Evolutionary conservation across 2,797 vertebrate species (phyloP).

Genomic region (Urophycis tenuis): DNA sequence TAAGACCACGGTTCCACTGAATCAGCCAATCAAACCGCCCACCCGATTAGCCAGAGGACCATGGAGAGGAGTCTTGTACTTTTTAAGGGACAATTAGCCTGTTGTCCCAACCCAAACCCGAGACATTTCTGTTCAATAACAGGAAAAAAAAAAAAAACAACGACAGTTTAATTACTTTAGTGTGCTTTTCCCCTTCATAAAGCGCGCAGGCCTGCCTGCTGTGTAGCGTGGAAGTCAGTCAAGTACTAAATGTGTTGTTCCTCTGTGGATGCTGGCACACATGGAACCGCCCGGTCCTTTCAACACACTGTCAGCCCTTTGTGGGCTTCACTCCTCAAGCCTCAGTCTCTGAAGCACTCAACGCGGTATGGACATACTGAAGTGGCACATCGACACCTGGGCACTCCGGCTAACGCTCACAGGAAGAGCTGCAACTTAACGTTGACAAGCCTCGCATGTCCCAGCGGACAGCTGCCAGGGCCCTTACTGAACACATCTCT

Average conservation of each 20-base stretch:
- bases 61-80: background rate
- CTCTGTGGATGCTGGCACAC: slow-evolving; percentile 45
- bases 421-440: slow-evolving; percentile 32
- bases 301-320: slow-evolving; percentile 42
- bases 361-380: no score
- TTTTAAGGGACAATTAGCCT: background rate
- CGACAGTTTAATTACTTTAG: background rate
- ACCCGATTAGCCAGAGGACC: no score
- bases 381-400: slow-evolving; percentile 48
- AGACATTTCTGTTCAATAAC: background rate
- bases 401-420: slow-evolving; percentile 40
- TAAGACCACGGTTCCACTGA: background rate
- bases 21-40: background rate
- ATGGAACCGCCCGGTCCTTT: slow-evolving; percentile 50
- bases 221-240: slow-evolving; percentile 48
- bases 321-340: slow-evolving; percentile 24
- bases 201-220: background rate
- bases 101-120: background rate
- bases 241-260: slow-evolving; percentile 46
- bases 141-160: background rate
- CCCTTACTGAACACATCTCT: slow-evolving; percentile 53
- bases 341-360: slow-evolving; percentile 50
- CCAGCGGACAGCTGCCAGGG: slow-evolving; percentile 39
- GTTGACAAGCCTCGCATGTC: slow-evolving; percentile 47
- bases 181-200: background rate